These are phyloP conservation scores for Rhopilema esculentum DNA, from an alignment of 30 jellyfish, hydroid and myxozoan species.

Conservation along the genomic window DNA sequence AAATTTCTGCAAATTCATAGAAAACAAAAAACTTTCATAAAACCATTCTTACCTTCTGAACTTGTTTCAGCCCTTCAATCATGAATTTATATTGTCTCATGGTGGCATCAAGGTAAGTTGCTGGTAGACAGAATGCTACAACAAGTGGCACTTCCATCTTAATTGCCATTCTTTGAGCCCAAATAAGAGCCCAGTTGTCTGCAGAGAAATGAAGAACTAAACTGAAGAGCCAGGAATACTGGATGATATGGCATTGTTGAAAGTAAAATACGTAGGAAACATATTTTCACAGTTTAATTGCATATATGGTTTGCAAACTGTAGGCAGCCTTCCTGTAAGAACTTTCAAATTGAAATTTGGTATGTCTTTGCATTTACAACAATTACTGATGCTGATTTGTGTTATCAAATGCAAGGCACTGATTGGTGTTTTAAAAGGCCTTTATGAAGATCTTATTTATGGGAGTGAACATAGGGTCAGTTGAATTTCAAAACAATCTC, in stretches of 20 bases:
- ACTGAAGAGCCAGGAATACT: not conserved
- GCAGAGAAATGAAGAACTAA: not conserved
- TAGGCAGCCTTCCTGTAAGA: not conserved
- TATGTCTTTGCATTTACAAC: too few species aligned
- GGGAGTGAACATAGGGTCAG: too few species aligned
- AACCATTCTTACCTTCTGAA: conserved; percentile 54
- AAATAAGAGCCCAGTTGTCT: conserved; percentile 85
- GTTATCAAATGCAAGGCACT: too few species aligned
- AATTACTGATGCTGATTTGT: too few species aligned
- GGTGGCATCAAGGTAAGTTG: conserved; percentile 58
- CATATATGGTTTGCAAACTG: not conserved
- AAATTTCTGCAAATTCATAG: too few species aligned
- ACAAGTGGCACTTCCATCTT: conserved; percentile 60
- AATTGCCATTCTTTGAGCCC: conserved; percentile 74
- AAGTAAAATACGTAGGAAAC: not conserved
- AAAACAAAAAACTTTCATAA: too few species aligned
- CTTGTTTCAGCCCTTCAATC: conserved; percentile 54
- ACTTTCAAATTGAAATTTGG: too few species aligned
- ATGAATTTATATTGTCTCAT: conserved; percentile 66
- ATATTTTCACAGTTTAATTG: too few species aligned
- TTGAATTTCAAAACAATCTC: too few species aligned
- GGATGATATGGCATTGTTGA: not conserved
- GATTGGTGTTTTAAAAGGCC: too few species aligned
- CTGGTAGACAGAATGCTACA: conserved; percentile 67
- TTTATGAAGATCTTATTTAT: not conserved